phyloP scores from a whole-genome alignment of 1,140 invertebrate species.

The Heliconius eleuchia region DNA sequence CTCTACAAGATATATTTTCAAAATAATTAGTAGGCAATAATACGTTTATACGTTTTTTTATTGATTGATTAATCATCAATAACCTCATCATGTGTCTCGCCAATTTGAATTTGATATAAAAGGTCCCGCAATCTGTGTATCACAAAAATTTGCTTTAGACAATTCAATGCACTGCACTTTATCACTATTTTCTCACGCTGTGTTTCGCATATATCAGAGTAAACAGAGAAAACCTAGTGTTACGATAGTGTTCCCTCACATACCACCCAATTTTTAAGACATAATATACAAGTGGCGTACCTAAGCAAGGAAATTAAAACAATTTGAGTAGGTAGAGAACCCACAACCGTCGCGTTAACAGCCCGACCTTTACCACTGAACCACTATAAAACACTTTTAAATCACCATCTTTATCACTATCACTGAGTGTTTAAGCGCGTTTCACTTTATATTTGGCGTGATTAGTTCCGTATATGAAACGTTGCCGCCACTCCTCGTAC shows the following conservation, averaged over 20 bases:
- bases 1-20: slow-evolving; percentile 1
- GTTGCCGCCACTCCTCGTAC: slow-evolving; percentile 67
- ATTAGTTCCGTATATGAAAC: slow-evolving; percentile 70
- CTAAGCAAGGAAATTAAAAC: not conserved
- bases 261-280: too few relatives aligned
- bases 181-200: not conserved
- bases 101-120: not conserved
- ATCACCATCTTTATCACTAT: not conserved
- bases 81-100: not conserved
- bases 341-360: too few relatives aligned
- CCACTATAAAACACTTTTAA: too few relatives aligned
- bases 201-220: too few relatives aligned
- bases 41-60: too few relatives aligned
- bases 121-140: not conserved
- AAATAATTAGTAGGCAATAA: not conserved
- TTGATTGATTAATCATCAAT: not conserved
- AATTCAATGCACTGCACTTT: not conserved
- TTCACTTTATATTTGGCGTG: slow-evolving; percentile 49
- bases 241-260: too few relatives aligned
- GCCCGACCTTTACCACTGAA: too few relatives aligned
- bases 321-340: not conserved
- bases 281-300: too few relatives aligned
- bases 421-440: slow-evolving; percentile 42
- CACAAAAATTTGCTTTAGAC: not conserved
- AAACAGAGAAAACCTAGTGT: too few relatives aligned